These are phyloP conservation scores for Limnephilus rhombicus DNA, from an alignment of 2,888 invertebrate genomes.

Conservation along the genomic window DNA sequence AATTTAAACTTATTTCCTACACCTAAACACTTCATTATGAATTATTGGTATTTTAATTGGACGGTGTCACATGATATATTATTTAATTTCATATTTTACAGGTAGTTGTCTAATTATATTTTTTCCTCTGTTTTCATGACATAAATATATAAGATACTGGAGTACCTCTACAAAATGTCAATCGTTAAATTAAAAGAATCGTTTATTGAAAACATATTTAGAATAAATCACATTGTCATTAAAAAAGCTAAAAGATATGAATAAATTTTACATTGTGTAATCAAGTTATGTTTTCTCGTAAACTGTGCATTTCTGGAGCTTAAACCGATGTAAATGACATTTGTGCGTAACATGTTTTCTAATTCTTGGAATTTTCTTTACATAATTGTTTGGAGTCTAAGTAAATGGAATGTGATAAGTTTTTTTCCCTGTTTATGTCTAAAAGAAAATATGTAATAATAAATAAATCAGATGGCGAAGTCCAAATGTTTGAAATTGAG, in stretches of 20 bases:
- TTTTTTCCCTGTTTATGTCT: background rate
- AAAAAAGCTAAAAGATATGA: background rate
- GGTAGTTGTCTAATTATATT: constrained; percentile 41
- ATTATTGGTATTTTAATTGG: constrained; percentile 65
- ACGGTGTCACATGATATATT: constrained; percentile 66
- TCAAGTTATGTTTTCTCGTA: background rate
- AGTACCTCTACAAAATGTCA: constrained; percentile 9
- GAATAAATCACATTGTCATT: constrained; percentile 45
- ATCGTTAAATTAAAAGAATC: background rate
- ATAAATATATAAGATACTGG: constrained; percentile 19
- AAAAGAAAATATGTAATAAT: background rate
- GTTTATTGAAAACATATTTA: constrained; percentile 27
- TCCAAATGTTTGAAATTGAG: background rate
- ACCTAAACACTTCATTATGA: constrained; percentile 58
- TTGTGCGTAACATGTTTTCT: background rate
- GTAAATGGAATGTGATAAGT: background rate
- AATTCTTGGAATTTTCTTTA: background rate
- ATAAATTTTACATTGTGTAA: background rate
- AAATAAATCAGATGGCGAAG: background rate
- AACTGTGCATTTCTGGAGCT: background rate
- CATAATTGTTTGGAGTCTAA: background rate
- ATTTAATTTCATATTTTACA: constrained; percentile 55
- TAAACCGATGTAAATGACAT: background rate
- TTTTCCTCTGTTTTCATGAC: constrained; percentile 52
- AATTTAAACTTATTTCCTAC: constrained; percentile 53